Percentiles rank a stretch among this genome's conserved stretches.
Conservation (phyloP, 2,797 vertebrate species). For the Melopsittacus undulatus region DNA sequence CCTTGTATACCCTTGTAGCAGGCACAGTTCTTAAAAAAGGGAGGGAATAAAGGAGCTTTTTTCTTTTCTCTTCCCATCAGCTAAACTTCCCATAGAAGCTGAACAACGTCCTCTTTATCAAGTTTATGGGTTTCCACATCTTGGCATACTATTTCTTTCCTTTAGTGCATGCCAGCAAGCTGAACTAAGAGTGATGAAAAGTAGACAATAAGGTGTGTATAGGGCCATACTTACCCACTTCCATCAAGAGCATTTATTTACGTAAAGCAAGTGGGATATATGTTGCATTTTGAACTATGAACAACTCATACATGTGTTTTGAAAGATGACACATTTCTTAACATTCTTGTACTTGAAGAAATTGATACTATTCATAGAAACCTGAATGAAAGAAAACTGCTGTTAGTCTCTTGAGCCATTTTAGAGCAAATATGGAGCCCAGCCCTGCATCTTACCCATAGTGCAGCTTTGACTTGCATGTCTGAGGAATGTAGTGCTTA, state of each 20-base stretch:
- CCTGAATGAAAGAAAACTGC: background rate
- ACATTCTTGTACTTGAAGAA: background rate
- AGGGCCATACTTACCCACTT: background rate
- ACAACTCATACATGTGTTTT: background rate
- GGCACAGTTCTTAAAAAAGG: background rate
- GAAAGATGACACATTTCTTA: background rate
- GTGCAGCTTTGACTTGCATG: background rate
- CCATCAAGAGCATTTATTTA: background rate
- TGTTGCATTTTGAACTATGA: background rate
- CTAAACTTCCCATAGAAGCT: constrained; percentile 38
- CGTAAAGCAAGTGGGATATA: background rate
- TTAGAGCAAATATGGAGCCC: background rate
- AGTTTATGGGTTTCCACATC: constrained; percentile 39
- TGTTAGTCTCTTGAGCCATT: background rate
- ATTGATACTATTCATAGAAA: background rate
- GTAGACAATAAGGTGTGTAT: background rate
- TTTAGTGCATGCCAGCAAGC: constrained; percentile 31
- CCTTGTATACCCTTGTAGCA: background rate
- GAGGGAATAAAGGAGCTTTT: background rate
- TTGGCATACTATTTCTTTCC: constrained; percentile 49
- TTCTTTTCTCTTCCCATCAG: constrained; percentile 29
- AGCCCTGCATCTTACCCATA: background rate
- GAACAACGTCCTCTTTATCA: constrained; percentile 60
- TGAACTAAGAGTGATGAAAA: background rate
- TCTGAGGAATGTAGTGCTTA: background rate